Conservation (phyloP, 1,140 invertebrate genomes). For the Melanaphis sacchari region DNA sequence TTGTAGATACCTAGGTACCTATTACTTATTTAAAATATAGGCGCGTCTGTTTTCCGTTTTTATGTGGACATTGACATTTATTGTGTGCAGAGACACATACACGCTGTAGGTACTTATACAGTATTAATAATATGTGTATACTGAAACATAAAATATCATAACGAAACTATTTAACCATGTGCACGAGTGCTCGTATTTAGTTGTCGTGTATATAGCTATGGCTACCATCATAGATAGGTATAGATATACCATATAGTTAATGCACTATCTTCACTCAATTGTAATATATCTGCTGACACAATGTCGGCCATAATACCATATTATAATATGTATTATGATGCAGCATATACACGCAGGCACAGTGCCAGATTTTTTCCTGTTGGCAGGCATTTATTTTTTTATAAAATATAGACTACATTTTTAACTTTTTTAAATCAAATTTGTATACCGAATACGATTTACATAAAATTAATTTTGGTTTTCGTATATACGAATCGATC, state of each 20-base stretch:
- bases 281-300: not conserved
- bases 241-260: not conserved
- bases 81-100: not conserved
- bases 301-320: not conserved
- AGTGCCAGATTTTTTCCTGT: not conserved
- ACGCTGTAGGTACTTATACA: not conserved
- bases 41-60: conserved; percentile 28
- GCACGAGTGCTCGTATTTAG: not conserved
- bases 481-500: not conserved
- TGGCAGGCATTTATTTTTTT: not conserved
- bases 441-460: not conserved
- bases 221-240: not conserved
- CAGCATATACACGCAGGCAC: too few relatives aligned
- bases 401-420: not conserved
- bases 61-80: not conserved
- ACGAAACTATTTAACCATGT: not conserved
- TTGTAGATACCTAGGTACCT: not conserved
- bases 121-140: not conserved
- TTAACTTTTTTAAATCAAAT: not conserved
- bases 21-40: conserved; percentile 27
- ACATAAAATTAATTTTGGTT: not conserved
- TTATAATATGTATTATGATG: not conserved
- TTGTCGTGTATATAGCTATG: not conserved
- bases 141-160: not conserved
- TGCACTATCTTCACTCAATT: not conserved